phyloP scores from a whole-genome alignment of 2,888 invertebrate genomes.

The Actias luna region DNA sequence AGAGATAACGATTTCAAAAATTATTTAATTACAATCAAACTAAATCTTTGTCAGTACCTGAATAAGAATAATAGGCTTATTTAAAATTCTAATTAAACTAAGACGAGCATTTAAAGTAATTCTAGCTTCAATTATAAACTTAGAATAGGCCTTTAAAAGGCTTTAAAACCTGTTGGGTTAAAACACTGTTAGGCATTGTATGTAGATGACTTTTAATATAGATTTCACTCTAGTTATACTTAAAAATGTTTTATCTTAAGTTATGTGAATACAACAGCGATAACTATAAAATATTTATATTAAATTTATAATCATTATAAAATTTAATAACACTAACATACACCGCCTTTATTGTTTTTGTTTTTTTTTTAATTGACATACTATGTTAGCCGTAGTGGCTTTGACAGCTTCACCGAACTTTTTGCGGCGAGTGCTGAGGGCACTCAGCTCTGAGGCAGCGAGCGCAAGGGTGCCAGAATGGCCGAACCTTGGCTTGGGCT shows the following conservation, averaged over 20 bases:
- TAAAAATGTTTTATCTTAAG: neutral
- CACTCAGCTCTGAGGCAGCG: no score
- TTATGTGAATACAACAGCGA: no score
- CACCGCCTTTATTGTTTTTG: no score
- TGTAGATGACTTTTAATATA: neutral
- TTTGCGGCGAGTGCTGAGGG: no score
- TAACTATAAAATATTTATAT: neutral
- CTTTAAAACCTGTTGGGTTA: neutral
- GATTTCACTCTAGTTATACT: neutral
- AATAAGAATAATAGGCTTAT: slow-evolving; percentile 1
- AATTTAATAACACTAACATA: no score
- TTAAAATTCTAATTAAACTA: slow-evolving; percentile 4
- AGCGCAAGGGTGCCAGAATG: no score
- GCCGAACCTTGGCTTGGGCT: no score
- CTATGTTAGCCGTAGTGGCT: no score
- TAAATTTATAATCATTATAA: neutral
- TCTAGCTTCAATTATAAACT: slow-evolving; percentile 1
- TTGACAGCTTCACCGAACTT: no score
- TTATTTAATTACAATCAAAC: neutral
- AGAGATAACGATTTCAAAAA: neutral
- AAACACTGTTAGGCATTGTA: neutral
- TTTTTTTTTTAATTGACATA: no score
- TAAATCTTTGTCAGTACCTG: neutral
- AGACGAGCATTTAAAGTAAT: neutral
- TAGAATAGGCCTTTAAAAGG: neutral